These are phyloP conservation scores for Toxotes chatareus DNA, from an alignment of 2,113 vertebrate genomes.

Conservation along the genomic window DNA sequence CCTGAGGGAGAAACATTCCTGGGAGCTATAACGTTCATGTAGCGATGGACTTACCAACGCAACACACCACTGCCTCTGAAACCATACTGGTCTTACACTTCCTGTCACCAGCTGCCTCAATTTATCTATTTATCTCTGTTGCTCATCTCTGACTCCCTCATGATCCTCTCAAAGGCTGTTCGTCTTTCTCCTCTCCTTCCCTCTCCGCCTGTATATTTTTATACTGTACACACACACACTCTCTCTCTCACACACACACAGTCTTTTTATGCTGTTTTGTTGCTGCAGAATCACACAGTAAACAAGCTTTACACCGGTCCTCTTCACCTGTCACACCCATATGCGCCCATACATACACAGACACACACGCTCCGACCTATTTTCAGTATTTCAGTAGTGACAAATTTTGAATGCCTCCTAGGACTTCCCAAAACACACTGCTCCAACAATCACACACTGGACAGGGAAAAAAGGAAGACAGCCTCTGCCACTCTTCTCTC, in stretches of 20 bases:
- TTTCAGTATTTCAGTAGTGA: constrained; percentile 29
- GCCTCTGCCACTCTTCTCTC: background rate
- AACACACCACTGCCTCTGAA: background rate
- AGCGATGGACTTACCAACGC: background rate
- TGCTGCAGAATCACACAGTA: background rate
- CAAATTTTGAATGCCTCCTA: constrained; percentile 14
- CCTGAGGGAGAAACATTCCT: background rate
- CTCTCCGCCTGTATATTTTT: background rate
- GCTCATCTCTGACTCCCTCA: background rate
- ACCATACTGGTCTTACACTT: background rate
- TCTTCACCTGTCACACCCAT: constrained; percentile 27
- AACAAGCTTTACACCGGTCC: background rate
- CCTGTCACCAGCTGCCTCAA: constrained; percentile 31
- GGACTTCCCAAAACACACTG: constrained; percentile 12
- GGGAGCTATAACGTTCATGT: too few species aligned
- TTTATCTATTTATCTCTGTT: constrained; percentile 18
- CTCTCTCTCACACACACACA: background rate
- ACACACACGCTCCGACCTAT: constrained; percentile 35
- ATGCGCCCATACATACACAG: background rate
- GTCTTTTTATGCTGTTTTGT: background rate
- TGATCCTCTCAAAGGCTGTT: background rate
- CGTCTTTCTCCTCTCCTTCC: background rate
- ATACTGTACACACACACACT: background rate
- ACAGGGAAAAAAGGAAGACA: constrained; percentile 5
- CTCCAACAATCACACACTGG: constrained; percentile 23